Evolutionary conservation across 2,888 invertebrate genomes (phyloP).

Genomic region (Lepeophtheirus nordmannii): DNA sequence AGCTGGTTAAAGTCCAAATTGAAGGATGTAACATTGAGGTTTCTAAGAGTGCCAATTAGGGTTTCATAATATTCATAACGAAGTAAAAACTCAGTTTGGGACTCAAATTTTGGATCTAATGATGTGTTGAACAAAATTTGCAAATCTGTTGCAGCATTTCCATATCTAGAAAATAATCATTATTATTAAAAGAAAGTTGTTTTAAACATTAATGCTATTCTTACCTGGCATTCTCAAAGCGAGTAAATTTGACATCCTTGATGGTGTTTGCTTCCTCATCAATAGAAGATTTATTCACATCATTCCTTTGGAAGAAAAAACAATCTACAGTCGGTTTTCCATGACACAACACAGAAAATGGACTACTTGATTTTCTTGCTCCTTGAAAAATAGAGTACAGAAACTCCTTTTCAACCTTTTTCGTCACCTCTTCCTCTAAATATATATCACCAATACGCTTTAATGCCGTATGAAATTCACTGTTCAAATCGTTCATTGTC

Average conservation of each 20-base stretch:
- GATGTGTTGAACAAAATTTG: constrained; percentile 5
- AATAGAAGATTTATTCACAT: not conserved
- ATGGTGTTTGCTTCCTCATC: not conserved
- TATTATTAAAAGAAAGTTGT: no score
- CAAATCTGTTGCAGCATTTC: not conserved
- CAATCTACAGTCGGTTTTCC: not conserved
- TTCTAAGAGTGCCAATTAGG: not conserved
- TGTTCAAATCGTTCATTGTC: not conserved
- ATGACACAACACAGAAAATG: constrained; percentile 8
- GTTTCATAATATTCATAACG: constrained; percentile 12
- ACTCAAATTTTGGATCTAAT: constrained; percentile 13
- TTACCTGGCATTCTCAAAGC: not conserved
- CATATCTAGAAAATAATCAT: not conserved
- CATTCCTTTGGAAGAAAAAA: not conserved
- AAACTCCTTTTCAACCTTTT: not conserved
- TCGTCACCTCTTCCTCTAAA: not conserved
- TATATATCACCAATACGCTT: not conserved
- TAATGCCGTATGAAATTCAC: not conserved
- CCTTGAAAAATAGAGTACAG: constrained; percentile 7
- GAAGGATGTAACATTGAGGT: not conserved
- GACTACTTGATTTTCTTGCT: constrained; percentile 9
- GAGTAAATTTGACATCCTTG: not conserved
- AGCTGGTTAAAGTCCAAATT: not conserved
- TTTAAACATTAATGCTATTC: not conserved
- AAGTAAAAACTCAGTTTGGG: constrained; percentile 9